Base-by-base conservation (phyloP, 2,888 invertebrate species). In the Lithophane socia region DNA sequence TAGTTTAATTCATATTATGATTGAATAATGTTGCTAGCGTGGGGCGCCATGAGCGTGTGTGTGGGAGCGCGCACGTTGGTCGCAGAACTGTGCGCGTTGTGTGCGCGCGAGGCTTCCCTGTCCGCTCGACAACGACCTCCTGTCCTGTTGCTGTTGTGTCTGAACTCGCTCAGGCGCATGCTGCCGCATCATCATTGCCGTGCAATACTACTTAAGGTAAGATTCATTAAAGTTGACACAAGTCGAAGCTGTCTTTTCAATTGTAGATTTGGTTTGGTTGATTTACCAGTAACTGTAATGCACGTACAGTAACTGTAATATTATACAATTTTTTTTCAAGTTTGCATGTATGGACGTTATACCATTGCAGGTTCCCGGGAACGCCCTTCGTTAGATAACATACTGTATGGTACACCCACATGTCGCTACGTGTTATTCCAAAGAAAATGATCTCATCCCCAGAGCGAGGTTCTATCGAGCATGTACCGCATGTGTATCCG, bases 131-230 rank as follows among this genome's bases (percentile, higher is more conserved):
- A 29, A 24, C 92, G 75, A 86, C 90, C 61, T 49, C 87, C 66
- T 66, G 81, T 83, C 0, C 82, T 94, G 64, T 87, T 95, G 76
- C 87, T 93, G 58, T 87, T 91, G 65, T 93, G 97, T 10, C 77
- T 93, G 73, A 87, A 91, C 64, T 87, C 92, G 47, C 84, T 94
- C 71, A 94, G 97, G 18, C 97, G 97, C 88, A 95, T 97, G 76
- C 94, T 97, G 74, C 92, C 93, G 58, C 97, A 97, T 64, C 96
- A 97, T 21, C 98, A 98, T 88, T 98, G 97, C 88, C 95, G 98
- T 63, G 93, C 97, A 21, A 93, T 97, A 67, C 93, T 98, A 63
- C 91, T 97, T 0, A 98, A 98, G 97, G 98, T 98, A 92, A 78
- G 5, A 56, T 9, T 8, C 0, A 16, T 47, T n/a, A 10, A 29